Base-by-base conservation (phyloP, 2,888 invertebrate genomes). In the Caenorhabditis japonica region DNA sequence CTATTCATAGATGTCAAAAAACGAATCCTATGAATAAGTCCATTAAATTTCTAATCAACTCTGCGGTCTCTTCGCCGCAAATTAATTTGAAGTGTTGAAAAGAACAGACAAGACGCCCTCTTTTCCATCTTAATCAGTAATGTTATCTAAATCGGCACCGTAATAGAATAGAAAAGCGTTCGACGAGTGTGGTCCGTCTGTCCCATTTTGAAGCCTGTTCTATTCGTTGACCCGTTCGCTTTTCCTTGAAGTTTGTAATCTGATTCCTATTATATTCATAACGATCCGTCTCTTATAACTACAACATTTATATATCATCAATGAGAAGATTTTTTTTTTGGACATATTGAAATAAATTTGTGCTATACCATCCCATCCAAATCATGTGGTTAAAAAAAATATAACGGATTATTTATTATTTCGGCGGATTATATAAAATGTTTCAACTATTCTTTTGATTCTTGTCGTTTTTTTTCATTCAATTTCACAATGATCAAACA, bases 291-390 rank as follows among this genome's bases (percentile, higher is more conserved):
- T 47, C 25, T 21, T 38, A 47, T 23, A 55, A 49, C 49, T 17
- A 23, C 33, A 27, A 44, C 41, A 19, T 47, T 39, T 34, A 36
- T 17, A 36, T 38, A 21, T n/a, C n/a, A 51, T 34, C 33, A 34
- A 51, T 52, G 38, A 46, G 27, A 52, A 52, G 21, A 17, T 38
- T 52, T 10, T 25, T 39, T 38, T 52, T 10, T 25, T 39, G 25
- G 19, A 36, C 39, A 52, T n/a, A n/a, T n/a, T 52, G 38, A 41
- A 56, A 55, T 51, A 51, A 66, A 66, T 56, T 61, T 66, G 66
- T 66, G 51, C 66, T 58, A 66, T 66, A 30, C 43, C 55, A 34
- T 39, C 52, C 23, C n/a, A 10, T 10, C 13, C 19, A 30, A 21
- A 38, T 33, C 39, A 34, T 34, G 34, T 44, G 15, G 36, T 27